Percentiles rank a stretch among this genome's conserved stretches.
phyloP scores from a whole-genome alignment of 1,140 invertebrate genomes.

The Diprion similis region DNA sequence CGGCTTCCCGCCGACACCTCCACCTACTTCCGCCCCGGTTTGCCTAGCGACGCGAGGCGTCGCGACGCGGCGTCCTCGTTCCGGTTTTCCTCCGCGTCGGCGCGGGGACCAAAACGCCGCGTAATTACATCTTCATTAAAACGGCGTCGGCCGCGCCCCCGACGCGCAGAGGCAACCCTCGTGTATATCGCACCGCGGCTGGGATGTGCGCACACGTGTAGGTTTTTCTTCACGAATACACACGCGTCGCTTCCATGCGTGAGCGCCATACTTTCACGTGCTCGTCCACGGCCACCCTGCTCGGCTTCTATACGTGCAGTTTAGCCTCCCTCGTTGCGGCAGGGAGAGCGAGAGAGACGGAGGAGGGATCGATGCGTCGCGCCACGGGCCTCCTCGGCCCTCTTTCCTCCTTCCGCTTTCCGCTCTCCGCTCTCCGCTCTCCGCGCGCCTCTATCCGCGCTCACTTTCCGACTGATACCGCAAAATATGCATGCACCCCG shows the following conservation, averaged over 20 bases:
- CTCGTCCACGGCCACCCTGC: neutral
- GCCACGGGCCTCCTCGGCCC: constrained; percentile 43
- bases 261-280: neutral
- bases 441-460: constrained; percentile 42
- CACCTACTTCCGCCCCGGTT: too few species aligned
- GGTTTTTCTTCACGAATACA: constrained; percentile 25
- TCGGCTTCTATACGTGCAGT: neutral
- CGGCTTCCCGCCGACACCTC: neutral
- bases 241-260: neutral
- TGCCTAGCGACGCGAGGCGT: neutral
- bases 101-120: constrained; percentile 49
- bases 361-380: constrained; percentile 55
- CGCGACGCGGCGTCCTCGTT: neutral
- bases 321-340: neutral
- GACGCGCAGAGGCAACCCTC: constrained; percentile 7
- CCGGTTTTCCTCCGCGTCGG: constrained; percentile 30
- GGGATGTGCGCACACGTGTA: constrained; percentile 18
- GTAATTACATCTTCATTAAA: constrained; percentile 62
- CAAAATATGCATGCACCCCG: constrained; percentile 14
- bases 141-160: constrained; percentile 41
- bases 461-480: constrained; percentile 45
- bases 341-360: neutral
- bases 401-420: neutral
- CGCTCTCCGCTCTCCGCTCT: neutral
- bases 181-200: constrained; percentile 19